Conservation (phyloP, 1,140 invertebrate species). For the Geopemphigus sp. region DNA sequence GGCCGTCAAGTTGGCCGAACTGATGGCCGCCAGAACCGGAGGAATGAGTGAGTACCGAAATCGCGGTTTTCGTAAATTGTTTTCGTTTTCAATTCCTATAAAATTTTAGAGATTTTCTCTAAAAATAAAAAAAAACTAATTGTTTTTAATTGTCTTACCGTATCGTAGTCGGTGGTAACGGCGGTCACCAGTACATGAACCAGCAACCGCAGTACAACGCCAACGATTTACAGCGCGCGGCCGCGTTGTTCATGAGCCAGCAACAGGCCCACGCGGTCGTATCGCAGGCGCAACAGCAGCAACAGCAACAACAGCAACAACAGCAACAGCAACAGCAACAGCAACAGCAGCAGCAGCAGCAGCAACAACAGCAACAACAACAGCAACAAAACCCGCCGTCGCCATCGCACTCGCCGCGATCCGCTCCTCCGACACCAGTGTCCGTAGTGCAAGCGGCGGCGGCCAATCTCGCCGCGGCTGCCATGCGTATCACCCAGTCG, state of each 20-base stretch:
- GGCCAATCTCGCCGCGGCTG: conserved; percentile 70
- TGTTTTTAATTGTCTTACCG: too few species aligned
- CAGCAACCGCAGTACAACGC: conserved; percentile 63
- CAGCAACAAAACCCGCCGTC: conserved; percentile 47
- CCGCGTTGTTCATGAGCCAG: conserved; percentile 64
- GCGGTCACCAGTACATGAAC: conserved; percentile 53
- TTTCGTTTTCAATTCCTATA: too few species aligned
- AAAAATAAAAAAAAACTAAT: too few species aligned
- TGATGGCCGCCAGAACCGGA: conserved; percentile 54
- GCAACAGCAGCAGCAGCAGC: conserved; percentile 25
- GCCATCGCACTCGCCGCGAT: conserved; percentile 12
- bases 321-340: conserved; percentile 46
- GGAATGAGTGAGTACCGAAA: conserved; percentile 38
- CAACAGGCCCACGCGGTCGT: conserved; percentile 52
- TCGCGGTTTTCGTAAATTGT: too few species aligned
- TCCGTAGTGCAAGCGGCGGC: conserved; percentile 67
- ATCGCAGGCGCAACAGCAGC: conserved; percentile 36
- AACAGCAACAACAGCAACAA: conserved; percentile 32
- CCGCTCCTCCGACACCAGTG: conserved; percentile 52
- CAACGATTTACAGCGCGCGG: conserved; percentile 71
- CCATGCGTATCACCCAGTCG: conserved; percentile 69
- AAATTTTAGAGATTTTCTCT: too few species aligned
- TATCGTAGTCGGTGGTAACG: conserved; percentile 50
- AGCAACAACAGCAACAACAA: conserved; percentile 43
- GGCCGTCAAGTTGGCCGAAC: conserved; percentile 54